phyloP scores from a whole-genome alignment of 2,888 invertebrate genomes.

The Nephrotoma appendiculata region DNA sequence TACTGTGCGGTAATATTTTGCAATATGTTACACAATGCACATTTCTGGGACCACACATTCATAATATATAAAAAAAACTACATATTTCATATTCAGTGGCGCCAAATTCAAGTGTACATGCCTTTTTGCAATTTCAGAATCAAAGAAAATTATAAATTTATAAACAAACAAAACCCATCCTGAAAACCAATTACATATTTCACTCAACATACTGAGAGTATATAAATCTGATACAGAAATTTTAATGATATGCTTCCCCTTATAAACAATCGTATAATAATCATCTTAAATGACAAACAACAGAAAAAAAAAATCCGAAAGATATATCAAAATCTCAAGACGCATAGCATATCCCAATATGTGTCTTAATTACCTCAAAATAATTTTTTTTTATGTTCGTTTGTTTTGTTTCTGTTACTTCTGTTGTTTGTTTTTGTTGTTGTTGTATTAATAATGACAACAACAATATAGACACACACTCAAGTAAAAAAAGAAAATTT shows the following conservation, averaged over 20 bases:
- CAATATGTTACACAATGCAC: not conserved
- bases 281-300: not conserved
- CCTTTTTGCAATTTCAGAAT: not conserved
- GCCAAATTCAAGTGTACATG: not conserved
- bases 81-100: not conserved
- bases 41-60: not conserved
- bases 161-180: not conserved
- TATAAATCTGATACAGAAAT: not conserved
- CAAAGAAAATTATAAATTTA: not conserved
- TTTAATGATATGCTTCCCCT: not conserved
- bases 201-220: not conserved
- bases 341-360: not conserved
- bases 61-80: not conserved
- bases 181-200: not conserved
- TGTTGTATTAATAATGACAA: not conserved
- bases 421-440: not conserved
- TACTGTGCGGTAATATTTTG: not conserved
- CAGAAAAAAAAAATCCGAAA: not conserved
- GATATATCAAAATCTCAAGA: not conserved
- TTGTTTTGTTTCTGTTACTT: not conserved
- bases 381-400: not conserved
- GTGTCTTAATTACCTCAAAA: slow-evolving; percentile 2
- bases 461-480: not conserved
- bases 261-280: not conserved
- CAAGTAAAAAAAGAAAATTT: slow-evolving; percentile 1